phyloP scores from a whole-genome alignment of 2,797 vertebrate genomes.

The Nyctalus aviator region DNA sequence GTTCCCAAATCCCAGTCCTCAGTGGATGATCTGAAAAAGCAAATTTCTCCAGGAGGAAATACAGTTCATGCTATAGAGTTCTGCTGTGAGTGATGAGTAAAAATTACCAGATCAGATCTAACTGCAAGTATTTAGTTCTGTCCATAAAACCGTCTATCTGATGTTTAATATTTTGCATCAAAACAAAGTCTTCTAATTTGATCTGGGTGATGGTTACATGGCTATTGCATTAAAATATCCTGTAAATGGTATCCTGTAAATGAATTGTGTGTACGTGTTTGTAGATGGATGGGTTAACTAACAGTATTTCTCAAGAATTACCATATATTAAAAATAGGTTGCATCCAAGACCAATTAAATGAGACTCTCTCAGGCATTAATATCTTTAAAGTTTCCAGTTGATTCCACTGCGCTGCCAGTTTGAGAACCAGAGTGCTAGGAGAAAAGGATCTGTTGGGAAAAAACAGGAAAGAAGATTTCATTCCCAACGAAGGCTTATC shows the following conservation, averaged over 20 bases:
- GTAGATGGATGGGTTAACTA: background rate
- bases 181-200: background rate
- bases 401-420: background rate
- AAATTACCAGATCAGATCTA: background rate
- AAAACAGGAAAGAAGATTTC: conserved; percentile 3
- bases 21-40: background rate
- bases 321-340: background rate
- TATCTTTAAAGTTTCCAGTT: conserved; percentile 46
- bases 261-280: background rate
- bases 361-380: background rate
- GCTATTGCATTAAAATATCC: conserved; percentile 42
- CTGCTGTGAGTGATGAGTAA: background rate
- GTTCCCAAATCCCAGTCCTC: background rate
- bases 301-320: background rate
- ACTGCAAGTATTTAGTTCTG: background rate
- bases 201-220: background rate
- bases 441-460: conserved; percentile 22
- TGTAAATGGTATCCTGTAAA: background rate
- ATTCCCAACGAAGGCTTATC: background rate
- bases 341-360: background rate
- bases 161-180: background rate
- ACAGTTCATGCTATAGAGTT: background rate
- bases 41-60: background rate
- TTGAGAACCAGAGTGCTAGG: background rate
- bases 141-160: background rate